Evolutionary conservation across 2,888 invertebrate genomes (phyloP).

Genomic region (Acanthococcus lagerstroemiae): DNA sequence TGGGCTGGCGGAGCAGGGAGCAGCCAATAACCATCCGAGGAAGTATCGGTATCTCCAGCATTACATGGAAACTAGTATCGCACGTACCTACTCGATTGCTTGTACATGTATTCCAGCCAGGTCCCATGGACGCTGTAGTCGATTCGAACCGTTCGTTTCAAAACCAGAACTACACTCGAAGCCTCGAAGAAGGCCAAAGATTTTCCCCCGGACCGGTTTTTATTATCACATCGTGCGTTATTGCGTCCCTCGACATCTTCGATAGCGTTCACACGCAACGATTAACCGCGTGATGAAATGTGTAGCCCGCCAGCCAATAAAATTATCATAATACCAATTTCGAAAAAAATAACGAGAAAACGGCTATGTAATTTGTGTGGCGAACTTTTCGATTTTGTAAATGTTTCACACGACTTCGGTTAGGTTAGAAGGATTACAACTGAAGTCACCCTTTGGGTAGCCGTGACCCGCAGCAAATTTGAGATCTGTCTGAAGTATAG

Average conservation of each 20-base stretch:
- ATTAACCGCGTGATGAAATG: slow-evolving; percentile 26
- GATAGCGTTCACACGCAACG: slow-evolving; percentile 23
- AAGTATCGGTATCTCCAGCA: background rate
- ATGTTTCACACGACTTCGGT: too few species aligned
- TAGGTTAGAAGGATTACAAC: too few species aligned
- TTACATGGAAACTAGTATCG: background rate
- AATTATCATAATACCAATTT: slow-evolving; percentile 21
- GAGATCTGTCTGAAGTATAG: too few species aligned
- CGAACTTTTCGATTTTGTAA: too few species aligned
- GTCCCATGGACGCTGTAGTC: background rate
- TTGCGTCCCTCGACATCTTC: slow-evolving; percentile 1
- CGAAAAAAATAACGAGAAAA: too few species aligned
- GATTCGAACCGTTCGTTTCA: background rate
- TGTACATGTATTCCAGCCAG: background rate
- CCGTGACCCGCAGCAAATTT: too few species aligned
- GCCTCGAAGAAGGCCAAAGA: slow-evolving; percentile 14
- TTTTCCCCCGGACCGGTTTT: slow-evolving; percentile 3
- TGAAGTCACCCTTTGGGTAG: too few species aligned
- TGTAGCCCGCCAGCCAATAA: slow-evolving; percentile 23
- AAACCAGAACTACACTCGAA: slow-evolving; percentile 20
- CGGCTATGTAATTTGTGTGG: too few species aligned
- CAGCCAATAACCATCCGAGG: background rate
- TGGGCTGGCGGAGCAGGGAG: too few species aligned
- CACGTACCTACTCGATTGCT: too few species aligned
- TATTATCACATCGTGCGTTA: slow-evolving; percentile 26